A percentile compares a stretch with the other conserved stretches of the same genome.
phyloP scores from a whole-genome alignment of 2,888 invertebrate species.

The Gibbula magus region DNA sequence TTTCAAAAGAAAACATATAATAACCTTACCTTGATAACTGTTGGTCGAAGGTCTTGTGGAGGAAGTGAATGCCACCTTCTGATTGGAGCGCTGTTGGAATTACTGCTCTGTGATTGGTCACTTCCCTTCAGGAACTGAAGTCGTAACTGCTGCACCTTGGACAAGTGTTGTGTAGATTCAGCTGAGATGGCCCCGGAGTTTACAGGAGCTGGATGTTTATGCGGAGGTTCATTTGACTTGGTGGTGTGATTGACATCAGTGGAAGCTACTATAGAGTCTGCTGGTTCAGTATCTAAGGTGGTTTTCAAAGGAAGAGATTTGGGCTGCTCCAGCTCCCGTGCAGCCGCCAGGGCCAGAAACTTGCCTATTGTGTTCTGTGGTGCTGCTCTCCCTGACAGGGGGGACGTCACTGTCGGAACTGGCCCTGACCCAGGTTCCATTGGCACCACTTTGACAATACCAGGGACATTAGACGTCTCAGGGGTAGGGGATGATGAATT shows the following conservation, averaged over 20 bases:
- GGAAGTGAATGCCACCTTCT: slow-evolving; percentile 47
- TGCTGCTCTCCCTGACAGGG: neutral
- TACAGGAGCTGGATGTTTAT: neutral
- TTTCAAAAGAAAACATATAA: neutral
- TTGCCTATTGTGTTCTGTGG: slow-evolving; percentile 12
- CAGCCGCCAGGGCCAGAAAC: neutral
- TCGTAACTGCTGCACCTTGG: slow-evolving; percentile 39
- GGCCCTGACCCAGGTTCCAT: too few relatives aligned
- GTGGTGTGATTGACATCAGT: neutral
- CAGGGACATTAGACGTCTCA: too few relatives aligned
- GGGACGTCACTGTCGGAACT: too few relatives aligned
- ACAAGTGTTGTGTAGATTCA: neutral
- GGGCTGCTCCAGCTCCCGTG: neutral
- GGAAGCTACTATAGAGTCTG: too few relatives aligned
- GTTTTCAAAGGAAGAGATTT: neutral
- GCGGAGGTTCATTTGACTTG: neutral
- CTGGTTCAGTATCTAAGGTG: neutral
- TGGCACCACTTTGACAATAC: too few relatives aligned
- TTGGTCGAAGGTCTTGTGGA: slow-evolving; percentile 38
- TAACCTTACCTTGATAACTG: slow-evolving; percentile 40
- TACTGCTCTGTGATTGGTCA: slow-evolving; percentile 1
- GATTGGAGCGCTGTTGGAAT: slow-evolving; percentile 25
- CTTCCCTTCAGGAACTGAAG: slow-evolving; percentile 41
- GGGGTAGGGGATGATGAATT: too few relatives aligned
- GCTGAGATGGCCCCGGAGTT: neutral